Evolutionary conservation across 2,113 vertebrate genomes (phyloP).

Genomic region (Empidonax traillii): DNA sequence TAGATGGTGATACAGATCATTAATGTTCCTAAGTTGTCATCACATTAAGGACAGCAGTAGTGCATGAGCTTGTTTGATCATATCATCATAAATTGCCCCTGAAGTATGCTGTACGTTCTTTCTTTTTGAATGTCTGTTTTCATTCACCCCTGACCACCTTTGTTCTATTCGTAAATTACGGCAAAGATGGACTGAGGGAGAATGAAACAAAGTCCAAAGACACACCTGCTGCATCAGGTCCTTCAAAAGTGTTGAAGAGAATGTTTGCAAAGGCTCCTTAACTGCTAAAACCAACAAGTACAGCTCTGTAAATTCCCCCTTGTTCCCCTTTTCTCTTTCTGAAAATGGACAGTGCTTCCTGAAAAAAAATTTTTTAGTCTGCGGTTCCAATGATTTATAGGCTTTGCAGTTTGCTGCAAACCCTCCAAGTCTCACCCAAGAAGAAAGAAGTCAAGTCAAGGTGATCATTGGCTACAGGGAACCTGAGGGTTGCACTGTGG

Average conservation of each 20-base stretch:
- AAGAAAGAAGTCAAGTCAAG: background rate
- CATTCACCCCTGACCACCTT: background rate
- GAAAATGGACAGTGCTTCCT: background rate
- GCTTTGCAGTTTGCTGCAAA: background rate
- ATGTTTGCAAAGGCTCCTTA: background rate
- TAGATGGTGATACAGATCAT: constrained; percentile 17
- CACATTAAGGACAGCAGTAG: background rate
- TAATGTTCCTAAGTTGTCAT: constrained; percentile 34
- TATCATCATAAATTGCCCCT: background rate
- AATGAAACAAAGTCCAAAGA: background rate
- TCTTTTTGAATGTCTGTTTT: background rate
- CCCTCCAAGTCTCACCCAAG: background rate
- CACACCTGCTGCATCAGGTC: background rate
- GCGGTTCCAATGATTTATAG: background rate
- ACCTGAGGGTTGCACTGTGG: too few species aligned
- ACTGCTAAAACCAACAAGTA: background rate
- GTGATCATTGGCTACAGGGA: background rate
- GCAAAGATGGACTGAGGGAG: background rate
- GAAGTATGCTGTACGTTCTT: background rate
- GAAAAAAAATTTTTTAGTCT: background rate
- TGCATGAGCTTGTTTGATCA: background rate
- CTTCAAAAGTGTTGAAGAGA: background rate
- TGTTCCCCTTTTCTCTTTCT: background rate
- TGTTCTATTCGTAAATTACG: background rate
- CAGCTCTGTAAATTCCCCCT: background rate